Conservation (phyloP, 1,140 invertebrate genomes). For the Diploscapter pachys region DNA sequence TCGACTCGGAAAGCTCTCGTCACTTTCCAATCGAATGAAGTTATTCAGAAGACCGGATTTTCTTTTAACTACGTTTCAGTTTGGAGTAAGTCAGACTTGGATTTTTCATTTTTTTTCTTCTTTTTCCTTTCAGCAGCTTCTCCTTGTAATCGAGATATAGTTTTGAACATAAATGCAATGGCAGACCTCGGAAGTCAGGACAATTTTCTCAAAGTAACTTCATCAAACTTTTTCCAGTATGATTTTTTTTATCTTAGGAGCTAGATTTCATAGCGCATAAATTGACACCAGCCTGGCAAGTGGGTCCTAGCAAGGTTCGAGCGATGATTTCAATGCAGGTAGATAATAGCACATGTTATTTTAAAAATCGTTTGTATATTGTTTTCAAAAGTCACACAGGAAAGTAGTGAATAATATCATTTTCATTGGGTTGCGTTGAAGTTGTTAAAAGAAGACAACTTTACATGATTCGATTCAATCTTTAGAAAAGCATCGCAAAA, state of each 20-base stretch:
- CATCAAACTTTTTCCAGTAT: conserved; percentile 7
- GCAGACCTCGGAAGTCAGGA: conserved; percentile 29
- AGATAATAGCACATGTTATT: neutral
- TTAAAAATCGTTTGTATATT: too few species aligned
- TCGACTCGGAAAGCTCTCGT: conserved; percentile 29
- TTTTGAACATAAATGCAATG: conserved; percentile 38
- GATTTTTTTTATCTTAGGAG: conserved; percentile 26
- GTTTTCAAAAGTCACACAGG: too few species aligned
- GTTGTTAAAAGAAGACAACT: too few species aligned
- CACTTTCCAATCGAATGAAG: conserved; percentile 28
- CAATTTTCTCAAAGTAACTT: conserved; percentile 34
- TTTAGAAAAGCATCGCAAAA: too few species aligned
- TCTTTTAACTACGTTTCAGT: conserved; percentile 31
- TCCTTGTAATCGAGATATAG: conserved; percentile 42
- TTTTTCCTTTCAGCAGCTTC: conserved; percentile 29
- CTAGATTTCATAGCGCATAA: conserved; percentile 38
- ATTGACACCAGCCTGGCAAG: conserved; percentile 36
- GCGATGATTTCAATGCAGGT: conserved; percentile 40
- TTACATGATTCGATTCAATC: too few species aligned
- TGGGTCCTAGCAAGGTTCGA: conserved; percentile 35
- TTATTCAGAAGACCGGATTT: conserved; percentile 32
- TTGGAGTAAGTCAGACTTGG: conserved; percentile 20
- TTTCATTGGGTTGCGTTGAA: too few species aligned
- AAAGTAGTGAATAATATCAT: too few species aligned
- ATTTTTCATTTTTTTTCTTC: neutral